Base-by-base conservation (phyloP, 2,888 invertebrate species). In the Noctuana brunneofusca region DNA sequence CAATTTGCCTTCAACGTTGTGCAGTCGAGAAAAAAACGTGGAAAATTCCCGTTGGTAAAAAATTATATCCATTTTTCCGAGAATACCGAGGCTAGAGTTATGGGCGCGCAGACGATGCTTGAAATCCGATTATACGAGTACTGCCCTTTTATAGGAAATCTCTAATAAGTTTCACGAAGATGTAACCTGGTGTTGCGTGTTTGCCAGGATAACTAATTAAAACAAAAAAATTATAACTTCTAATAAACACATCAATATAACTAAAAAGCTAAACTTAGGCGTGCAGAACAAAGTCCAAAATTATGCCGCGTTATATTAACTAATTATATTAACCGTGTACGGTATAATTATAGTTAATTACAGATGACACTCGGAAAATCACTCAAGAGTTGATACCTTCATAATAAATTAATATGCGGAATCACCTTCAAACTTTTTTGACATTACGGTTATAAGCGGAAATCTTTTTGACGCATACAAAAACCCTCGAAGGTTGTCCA, bases 1-100 rank as follows among this genome's bases (percentile, higher is more conserved):
- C 86, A 91, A 90, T 91, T 90, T 90, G 78, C 86, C 76, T 78
- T 75, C 81, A 77, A 75, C 84, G 82, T 74, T 76, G 79, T 78
- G 75, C 77, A 75, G 71, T 74, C 77, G 75, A 76, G 76, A 77
- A 81, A 85, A 80, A 83, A 87, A 81, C 75, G 75, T 56, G 49
- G 14, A 46, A 62, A 50, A 79, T 77, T 75, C 73, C 74, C 74
- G 69, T 75, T 75, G 81, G 75, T 79, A 84, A 87, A 41, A 87
- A 89, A 86, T 87, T 89, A 88, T 88, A 87, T 82, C 80, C 84
- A 81, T 84, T 86, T 86, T 85, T 78, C 81, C 81, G 75, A 78
- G 73, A 79, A 80, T 69, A 75, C 75, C n/a, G n/a, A n/a, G 76
- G 73, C 75, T 71, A 68, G 78, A 79, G 79, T 85, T 86, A 87